Evolutionary conservation across 2,888 invertebrate genomes (phyloP).

Genomic region (Eretmocerus hayati): DNA sequence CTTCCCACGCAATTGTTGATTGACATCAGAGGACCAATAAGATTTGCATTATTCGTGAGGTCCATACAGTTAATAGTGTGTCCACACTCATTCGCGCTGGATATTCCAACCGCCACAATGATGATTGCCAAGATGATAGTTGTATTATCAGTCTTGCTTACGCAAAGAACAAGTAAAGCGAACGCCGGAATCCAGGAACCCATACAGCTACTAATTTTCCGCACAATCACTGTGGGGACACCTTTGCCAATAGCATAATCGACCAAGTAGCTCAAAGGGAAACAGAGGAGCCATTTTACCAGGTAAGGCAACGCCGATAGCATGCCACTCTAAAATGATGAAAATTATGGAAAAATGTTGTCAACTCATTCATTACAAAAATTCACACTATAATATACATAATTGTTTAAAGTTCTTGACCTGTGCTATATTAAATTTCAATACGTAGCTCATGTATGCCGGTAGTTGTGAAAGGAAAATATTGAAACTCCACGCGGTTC

Average conservation of each 20-base stretch:
- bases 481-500: conserved; percentile 69
- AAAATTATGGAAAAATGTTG: too few relatives aligned
- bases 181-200: conserved; percentile 53
- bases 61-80: too few relatives aligned
- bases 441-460: conserved; percentile 58
- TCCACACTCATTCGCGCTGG: too few relatives aligned
- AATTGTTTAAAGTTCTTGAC: conserved; percentile 38
- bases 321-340: conserved; percentile 43
- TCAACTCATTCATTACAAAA: too few relatives aligned
- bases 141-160: too few relatives aligned
- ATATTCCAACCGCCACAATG: too few relatives aligned
- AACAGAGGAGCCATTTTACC: conserved; percentile 50
- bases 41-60: conserved; percentile 52
- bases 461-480: conserved; percentile 66
- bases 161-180: conserved; percentile 43
- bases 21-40: conserved; percentile 49
- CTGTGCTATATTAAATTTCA: conserved; percentile 55
- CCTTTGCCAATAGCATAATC: conserved; percentile 45
- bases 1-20: conserved; percentile 48
- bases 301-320: conserved; percentile 54
- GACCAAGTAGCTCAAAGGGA: conserved; percentile 49
- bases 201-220: conserved; percentile 48
- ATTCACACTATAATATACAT: too few relatives aligned
- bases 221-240: conserved; percentile 30
- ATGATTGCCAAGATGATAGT: too few relatives aligned